Evolutionary conservation across 23 tunicate species (phyloP).

Genomic region (Halocynthia roretzi): DNA sequence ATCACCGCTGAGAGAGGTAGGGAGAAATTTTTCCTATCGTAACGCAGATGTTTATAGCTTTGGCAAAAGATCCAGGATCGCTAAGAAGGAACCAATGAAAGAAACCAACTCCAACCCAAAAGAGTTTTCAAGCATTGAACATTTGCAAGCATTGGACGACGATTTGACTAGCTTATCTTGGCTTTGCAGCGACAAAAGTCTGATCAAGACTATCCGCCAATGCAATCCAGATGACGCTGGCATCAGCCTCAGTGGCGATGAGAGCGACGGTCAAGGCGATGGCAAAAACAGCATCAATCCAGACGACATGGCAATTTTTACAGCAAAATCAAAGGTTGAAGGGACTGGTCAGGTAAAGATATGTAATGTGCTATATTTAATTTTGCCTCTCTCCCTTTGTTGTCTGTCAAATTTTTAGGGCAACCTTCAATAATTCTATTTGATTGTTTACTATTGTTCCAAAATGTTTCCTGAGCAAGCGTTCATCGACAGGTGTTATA

Average conservation of each 20-base stretch:
- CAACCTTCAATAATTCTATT: no score
- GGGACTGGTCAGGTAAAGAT: conserved; percentile 18
- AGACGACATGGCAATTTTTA: conserved; percentile 50
- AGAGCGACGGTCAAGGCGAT: conserved; percentile 41
- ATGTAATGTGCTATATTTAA: no score
- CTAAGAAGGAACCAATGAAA: not conserved
- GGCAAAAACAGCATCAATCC: not conserved
- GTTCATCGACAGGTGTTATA: no score
- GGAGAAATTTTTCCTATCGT: not conserved
- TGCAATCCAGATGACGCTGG: conserved; percentile 94
- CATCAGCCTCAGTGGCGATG: conserved; percentile 78
- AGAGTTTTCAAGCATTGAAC: not conserved
- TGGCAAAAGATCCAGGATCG: not conserved
- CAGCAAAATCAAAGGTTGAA: conserved; percentile 65
- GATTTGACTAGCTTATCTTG: conserved; percentile 72
- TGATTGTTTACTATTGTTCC: no score
- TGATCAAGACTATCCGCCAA: conserved; percentile 51
- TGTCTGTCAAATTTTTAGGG: no score
- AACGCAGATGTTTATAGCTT: not conserved
- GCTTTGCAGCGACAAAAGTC: conserved; percentile 66
- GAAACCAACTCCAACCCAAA: not conserved
- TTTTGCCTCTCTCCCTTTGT: no score
- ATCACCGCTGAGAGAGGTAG: not conserved
- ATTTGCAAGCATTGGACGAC: conserved; percentile 24
- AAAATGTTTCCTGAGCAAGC: no score